Base-by-base conservation (phyloP, 2,113 vertebrate species). In the Phrynosoma blainvillii region DNA sequence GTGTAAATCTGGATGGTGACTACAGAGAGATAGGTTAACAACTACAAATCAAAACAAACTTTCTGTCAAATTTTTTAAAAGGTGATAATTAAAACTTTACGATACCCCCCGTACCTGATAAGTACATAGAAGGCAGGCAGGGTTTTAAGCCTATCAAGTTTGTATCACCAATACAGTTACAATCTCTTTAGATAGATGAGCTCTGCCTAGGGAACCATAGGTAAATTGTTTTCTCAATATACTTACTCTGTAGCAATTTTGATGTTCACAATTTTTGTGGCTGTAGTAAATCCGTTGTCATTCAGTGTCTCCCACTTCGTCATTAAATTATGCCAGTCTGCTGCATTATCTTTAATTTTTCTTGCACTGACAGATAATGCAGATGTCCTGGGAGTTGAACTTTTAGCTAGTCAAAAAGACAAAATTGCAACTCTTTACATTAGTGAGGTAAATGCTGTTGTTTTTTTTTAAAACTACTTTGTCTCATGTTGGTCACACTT, bases 241-340 rank as follows among this genome's bases (percentile, higher is more conserved):
- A 96, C 97, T 97, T 95, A 98, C 98, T 95, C 78, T 89, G 96
- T 93, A 66, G 88, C 96, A 52, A 97, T 93, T 93, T 94, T 97
- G 90, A 97, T 90, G 95, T 98, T 98, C 77, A 97, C 97, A 30
- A 99, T 98, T 89, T 92, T 97, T 62, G 92, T 96, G 0, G 97
- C 98, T 0, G 54, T 87, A 3, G 83, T 87, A 91, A 98, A 98
- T 0, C 98, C 98, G 0, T 95, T 92, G 1, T 98, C 96, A 11
- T 96, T 99, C 71, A 98, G 96, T 12, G 89, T 94, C 52, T 99
- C 98, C 99, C 99, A 99, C 89, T 97, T 97, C 91, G 98, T 92
- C 85, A 98, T 97, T 91, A 99, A 96, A 94, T 99, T 99, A 91
- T 99, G 98, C 98, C 98, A 99, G 82, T 99, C 98, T 0, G 98